These are phyloP conservation scores for Aphidius colemani DNA, from an alignment of 2,888 invertebrate genomes.

Conservation along the genomic window DNA sequence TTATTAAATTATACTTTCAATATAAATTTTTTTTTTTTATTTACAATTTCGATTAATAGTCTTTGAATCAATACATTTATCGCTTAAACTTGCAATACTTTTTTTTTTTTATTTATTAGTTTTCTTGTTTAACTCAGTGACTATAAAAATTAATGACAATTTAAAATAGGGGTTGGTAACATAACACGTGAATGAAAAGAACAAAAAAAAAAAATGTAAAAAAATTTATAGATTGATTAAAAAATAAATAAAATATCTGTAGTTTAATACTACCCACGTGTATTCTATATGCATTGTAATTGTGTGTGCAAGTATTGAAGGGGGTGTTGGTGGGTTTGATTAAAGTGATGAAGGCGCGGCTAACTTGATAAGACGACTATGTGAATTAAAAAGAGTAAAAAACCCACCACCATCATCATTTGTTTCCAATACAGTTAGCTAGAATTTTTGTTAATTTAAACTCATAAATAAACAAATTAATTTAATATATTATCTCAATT, in stretches of 20 bases:
- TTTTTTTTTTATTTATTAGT: background rate
- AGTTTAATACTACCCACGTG: too few relatives aligned
- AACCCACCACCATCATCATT: too few relatives aligned
- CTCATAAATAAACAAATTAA: too few relatives aligned
- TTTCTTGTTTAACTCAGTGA: too few relatives aligned
- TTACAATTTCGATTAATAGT: conserved; percentile 47
- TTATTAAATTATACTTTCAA: conserved; percentile 20
- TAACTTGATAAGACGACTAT: conserved; percentile 40
- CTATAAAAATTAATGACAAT: too few relatives aligned
- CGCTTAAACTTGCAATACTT: conserved; percentile 36
- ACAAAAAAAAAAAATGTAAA: background rate
- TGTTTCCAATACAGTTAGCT: too few relatives aligned
- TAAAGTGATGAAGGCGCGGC: conserved; percentile 57
- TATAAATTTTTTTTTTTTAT: conserved; percentile 46
- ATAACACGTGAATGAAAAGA: conserved; percentile 7
- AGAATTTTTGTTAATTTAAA: too few relatives aligned
- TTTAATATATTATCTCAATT: too few relatives aligned
- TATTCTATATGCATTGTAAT: background rate
- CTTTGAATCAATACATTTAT: conserved; percentile 45
- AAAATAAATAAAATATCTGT: too few relatives aligned
- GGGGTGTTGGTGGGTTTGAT: conserved; percentile 43
- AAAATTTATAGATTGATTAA: too few relatives aligned
- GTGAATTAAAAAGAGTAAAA: background rate
- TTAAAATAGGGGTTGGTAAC: too few relatives aligned
- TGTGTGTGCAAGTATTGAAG: background rate